A percentile compares a stretch with the other conserved stretches of the same genome.
These are phyloP conservation scores for Phymanthus crucifer DNA, from an alignment of 92 coral and sea anemone genomes.

Conservation along the genomic window DNA sequence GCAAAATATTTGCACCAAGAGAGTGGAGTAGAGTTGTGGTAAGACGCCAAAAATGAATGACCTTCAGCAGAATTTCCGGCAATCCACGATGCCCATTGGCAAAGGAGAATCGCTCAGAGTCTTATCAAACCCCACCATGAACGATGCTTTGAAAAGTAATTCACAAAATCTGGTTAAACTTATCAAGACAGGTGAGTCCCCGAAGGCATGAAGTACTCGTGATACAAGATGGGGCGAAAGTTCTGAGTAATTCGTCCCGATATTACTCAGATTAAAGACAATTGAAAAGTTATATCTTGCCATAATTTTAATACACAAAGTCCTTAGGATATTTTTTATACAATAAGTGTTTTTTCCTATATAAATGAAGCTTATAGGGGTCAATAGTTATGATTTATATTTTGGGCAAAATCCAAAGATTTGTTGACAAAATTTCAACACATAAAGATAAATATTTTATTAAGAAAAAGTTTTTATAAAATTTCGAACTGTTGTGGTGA, in stretches of 20 bases:
- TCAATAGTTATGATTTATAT: too few species aligned
- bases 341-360: too few species aligned
- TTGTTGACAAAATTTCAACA: too few species aligned
- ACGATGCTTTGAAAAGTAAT: conserved; percentile 75
- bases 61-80: conserved; percentile 14
- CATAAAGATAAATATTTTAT: too few species aligned
- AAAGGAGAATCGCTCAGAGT: conserved; percentile 62
- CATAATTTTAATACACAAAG: background rate
- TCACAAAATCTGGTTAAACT: conserved; percentile 76
- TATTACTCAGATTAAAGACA: too few species aligned
- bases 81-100: conserved; percentile 21
- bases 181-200: conserved; percentile 78
- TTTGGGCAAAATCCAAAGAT: too few species aligned
- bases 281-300: background rate
- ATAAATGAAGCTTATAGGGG: too few species aligned
- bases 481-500: too few species aligned
- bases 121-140: conserved; percentile 74
- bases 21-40: background rate
- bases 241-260: background rate
- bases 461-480: too few species aligned
- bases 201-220: background rate
- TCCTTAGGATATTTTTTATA: too few species aligned
- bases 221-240: background rate
- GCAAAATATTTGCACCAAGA: background rate
- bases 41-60: conserved; percentile 17